Conservation (phyloP, 2,888 invertebrate species). For the Dorcus parallelipipedus region DNA sequence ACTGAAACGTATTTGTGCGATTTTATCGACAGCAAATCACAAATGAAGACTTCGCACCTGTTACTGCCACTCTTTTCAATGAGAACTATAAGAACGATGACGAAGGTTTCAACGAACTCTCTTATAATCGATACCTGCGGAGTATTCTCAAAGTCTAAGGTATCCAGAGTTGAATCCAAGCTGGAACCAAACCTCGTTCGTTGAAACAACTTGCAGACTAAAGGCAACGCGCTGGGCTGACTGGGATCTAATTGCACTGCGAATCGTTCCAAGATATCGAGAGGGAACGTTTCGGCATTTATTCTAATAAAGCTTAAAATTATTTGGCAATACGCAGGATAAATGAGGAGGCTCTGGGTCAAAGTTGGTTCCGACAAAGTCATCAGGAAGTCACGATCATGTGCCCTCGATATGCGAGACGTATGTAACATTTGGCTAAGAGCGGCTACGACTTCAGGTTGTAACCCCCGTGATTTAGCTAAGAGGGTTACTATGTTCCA, state of each 20-base stretch:
- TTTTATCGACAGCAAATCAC: neutral
- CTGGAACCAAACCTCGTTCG: slow-evolving; percentile 37
- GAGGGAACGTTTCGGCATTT: slow-evolving; percentile 38
- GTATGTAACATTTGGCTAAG: slow-evolving; percentile 52
- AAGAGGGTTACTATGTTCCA: slow-evolving; percentile 56
- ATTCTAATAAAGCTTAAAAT: slow-evolving; percentile 41
- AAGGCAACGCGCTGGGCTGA: slow-evolving; percentile 52
- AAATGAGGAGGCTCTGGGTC: slow-evolving; percentile 43
- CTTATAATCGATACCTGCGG: slow-evolving; percentile 38
- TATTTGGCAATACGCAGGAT: slow-evolving; percentile 37
- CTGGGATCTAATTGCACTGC: slow-evolving; percentile 61
- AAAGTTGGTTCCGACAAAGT: slow-evolving; percentile 45
- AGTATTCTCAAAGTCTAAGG: slow-evolving; percentile 45
- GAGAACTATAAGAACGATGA: slow-evolving; percentile 50
- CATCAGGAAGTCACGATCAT: slow-evolving; percentile 40
- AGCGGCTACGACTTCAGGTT: slow-evolving; percentile 56
- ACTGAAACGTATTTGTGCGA: slow-evolving; percentile 22
- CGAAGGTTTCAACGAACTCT: slow-evolving; percentile 54
- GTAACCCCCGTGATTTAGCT: slow-evolving; percentile 53
- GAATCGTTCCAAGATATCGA: slow-evolving; percentile 48
- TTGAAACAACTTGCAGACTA: slow-evolving; percentile 45
- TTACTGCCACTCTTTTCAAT: slow-evolving; percentile 43
- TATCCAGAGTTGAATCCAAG: slow-evolving; percentile 53
- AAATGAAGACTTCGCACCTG: slow-evolving; percentile 21
- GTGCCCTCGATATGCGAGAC: slow-evolving; percentile 34